phyloP scores from a whole-genome alignment of 2,888 invertebrate genomes.

The Leptopilina drosophilae region DNA sequence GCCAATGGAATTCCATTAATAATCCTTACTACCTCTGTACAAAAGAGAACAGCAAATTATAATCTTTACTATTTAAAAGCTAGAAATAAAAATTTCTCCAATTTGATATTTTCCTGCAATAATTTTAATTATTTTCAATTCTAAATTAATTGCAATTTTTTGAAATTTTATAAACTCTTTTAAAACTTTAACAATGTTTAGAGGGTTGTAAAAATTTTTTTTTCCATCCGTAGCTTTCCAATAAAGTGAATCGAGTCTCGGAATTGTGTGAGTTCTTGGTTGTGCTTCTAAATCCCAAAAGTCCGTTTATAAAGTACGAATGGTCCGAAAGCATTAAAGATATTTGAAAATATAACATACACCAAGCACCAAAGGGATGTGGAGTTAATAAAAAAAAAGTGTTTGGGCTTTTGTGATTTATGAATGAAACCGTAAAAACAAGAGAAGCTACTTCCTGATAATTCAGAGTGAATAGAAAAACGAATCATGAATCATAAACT shows the following conservation, averaged over 20 bases:
- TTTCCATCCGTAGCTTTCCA: not conserved
- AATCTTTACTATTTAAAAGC: too few relatives aligned
- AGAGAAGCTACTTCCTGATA: constrained; percentile 2
- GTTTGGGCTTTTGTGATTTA: not conserved
- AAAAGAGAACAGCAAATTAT: not conserved
- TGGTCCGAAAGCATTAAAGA: constrained; percentile 2
- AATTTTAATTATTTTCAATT: too few relatives aligned
- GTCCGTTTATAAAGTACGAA: constrained; percentile 30
- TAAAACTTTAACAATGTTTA: too few relatives aligned
- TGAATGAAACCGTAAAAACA: constrained; percentile 10
- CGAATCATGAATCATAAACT: constrained; percentile 9
- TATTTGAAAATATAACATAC: constrained; percentile 11
- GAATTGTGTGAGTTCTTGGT: not conserved
- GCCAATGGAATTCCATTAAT: not conserved
- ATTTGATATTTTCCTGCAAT: not conserved
- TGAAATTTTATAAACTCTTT: too few relatives aligned
- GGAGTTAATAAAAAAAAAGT: constrained; percentile 2
- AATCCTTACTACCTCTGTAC: not conserved
- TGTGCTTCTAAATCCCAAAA: constrained; percentile 18
- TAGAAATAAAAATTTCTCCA: too few relatives aligned
- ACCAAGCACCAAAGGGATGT: constrained; percentile 7
- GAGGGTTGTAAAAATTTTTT: too few relatives aligned
- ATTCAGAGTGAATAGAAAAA: not conserved
- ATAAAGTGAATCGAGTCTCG: constrained; percentile 11
- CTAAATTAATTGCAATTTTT: too few relatives aligned